These are phyloP conservation scores for Selene dorsalis DNA, from an alignment of 2,797 vertebrate genomes.

Conservation along the genomic window DNA sequence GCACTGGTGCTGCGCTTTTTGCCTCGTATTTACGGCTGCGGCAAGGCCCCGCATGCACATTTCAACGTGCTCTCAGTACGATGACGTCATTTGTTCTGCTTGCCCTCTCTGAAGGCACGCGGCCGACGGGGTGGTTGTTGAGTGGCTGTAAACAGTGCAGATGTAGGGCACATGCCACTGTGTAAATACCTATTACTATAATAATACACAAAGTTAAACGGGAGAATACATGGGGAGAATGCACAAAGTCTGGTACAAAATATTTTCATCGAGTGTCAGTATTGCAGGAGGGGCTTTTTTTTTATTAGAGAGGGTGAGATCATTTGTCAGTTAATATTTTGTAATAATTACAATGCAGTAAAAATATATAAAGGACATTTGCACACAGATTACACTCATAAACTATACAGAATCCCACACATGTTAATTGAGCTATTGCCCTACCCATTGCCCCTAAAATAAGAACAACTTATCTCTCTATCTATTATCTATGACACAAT, in stretches of 20 bases:
- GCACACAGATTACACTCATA: too few relatives aligned
- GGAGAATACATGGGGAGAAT: too few relatives aligned
- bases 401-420: too few relatives aligned
- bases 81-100: conserved; percentile 63
- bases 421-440: too few relatives aligned
- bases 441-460: too few relatives aligned
- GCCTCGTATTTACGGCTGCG: conserved; percentile 59
- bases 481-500: too few relatives aligned
- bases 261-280: background rate
- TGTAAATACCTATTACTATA: background rate
- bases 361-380: background rate
- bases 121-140: conserved; percentile 67
- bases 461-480: too few relatives aligned
- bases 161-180: conserved; percentile 60
- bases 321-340: background rate
- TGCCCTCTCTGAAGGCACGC: conserved; percentile 59
- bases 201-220: background rate
- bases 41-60: conserved; percentile 60
- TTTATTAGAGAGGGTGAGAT: background rate
- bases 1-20: conserved; percentile 37
- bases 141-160: conserved; percentile 64
- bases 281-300: background rate
- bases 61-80: conserved; percentile 68
- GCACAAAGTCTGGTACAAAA: background rate
- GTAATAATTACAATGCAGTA: background rate